Evolutionary conservation across 2,113 vertebrate genomes (phyloP), one percentile per base, ranked within the genome.

Genomic region (Lophius piscatorius): DNA sequence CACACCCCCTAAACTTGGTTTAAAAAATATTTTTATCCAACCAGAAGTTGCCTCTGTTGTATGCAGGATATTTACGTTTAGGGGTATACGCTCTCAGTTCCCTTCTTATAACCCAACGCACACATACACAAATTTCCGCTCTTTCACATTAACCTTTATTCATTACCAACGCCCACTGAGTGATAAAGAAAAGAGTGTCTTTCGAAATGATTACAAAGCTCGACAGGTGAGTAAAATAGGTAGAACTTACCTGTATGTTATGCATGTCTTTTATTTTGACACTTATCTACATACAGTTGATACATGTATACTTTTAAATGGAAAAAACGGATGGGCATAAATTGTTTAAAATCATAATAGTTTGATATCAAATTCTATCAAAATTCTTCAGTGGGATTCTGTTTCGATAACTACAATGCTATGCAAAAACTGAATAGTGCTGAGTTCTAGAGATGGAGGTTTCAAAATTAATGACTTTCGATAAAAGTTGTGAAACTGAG

Each of bases 151-250:
- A 62, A 78, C 79, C 73, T 81, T 59, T 80, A 80, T 80, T 86
- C 50, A 82, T 70, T 50, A 70, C 66, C 56, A 63, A 72, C 47
- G 42, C 73, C 52, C 8, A 78, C 67, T 64, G 61, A 82, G 73
- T 81, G 69, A 65, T 52, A 50, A 55, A 63, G 76, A 50, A 39
- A 74, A 67, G 76, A 69, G 57, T 65, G 38, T 74, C 81, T 89
- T 86, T 90, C 80, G 41, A 89, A 89, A 92, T 92, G 91, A 90
- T 86, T 63, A 66, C 81, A 73, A 93, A 91, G 76, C 82, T 93
- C 45, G 91, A 93, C 89, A 91, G 91, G 91, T 93, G 87, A 88
- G 90, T 78, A 68, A 83, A 76, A 78, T 23, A 0, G 11, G 79
- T 60, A 41, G 24, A 24, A 71, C 73, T n/a, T 61, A 20, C 50